Evolutionary conservation across 2,888 invertebrate genomes (phyloP).

Genomic region (Papilio protenor): DNA sequence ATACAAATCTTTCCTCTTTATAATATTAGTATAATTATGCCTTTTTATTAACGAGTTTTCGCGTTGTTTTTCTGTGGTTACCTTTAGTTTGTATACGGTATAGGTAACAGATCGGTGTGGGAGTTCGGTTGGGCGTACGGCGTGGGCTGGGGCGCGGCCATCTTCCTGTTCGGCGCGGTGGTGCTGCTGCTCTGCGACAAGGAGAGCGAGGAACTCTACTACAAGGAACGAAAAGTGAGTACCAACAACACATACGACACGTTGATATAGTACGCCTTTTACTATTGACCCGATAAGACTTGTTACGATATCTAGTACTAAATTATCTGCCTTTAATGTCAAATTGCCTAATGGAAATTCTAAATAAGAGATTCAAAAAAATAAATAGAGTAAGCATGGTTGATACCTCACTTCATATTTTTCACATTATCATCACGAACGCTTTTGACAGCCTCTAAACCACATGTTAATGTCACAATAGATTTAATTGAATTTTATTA

Average conservation of each 20-base stretch:
- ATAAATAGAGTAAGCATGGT: too few relatives aligned
- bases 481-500: too few relatives aligned
- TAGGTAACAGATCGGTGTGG: constrained; percentile 96
- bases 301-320: not conserved
- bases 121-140: constrained; percentile 99
- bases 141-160: constrained; percentile 98
- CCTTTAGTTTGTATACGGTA: not conserved
- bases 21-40: too few relatives aligned
- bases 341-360: not conserved
- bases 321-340: not conserved
- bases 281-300: not conserved
- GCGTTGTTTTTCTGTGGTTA: not conserved
- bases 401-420: too few relatives aligned
- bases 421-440: too few relatives aligned
- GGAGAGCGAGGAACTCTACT: constrained; percentile 98
- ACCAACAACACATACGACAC: constrained; percentile 4
- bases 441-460: too few relatives aligned
- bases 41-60: too few relatives aligned
- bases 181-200: constrained; percentile 98
- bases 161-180: constrained; percentile 97
- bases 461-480: too few relatives aligned
- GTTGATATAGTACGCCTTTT: not conserved
- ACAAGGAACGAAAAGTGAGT: constrained; percentile 97
- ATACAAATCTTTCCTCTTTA: too few relatives aligned
- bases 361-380: too few relatives aligned